Evolutionary conservation across 2,797 vertebrate species (phyloP), one percentile per base, ranked within the genome.

Genomic region (Tragopan temminckii): DNA sequence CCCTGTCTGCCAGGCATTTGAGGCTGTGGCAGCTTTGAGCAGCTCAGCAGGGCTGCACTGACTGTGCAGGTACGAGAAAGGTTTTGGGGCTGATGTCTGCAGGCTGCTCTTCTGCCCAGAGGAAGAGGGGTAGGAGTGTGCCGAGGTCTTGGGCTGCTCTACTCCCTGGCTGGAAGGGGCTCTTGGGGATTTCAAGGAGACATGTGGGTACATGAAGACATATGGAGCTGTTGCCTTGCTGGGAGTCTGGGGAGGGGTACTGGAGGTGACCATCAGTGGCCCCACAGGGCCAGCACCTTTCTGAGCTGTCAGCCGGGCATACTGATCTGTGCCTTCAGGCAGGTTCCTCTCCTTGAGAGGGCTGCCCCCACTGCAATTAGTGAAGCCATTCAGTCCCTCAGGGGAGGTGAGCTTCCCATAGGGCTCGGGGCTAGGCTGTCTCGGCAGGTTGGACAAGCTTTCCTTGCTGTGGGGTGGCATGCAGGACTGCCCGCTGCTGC

Each of bases 291-390:
- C 91, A 0, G 69, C 24, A 48, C 93, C 92, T 71, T 96, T 96
- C 83, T 95, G 94, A 67, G 55, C 79, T 5, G 4, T 3, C 0
- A 95, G 90, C 50, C 93, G 66, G n/a, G 97, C 55, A 7, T 96
- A 94, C 74, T 98, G 98, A 61, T 98, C 98, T 0, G 97, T 98
- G 85, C 99, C 99, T 90, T 99, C 99, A 0, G 99, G 98, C 66
- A 99, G 96, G 96, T 99, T 99, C 85, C 99, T 98, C 86, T 99
- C 99, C 91, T 97, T 98, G 23, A 97, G 96, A 0, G 97, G 97
- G 70, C 98, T 97, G 80, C 94, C 74, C 21, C 52, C 38, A 0
- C 82, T 1, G 0, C 91, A 42, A 0, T 66, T 91, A 79, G 78
- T 20, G 14, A 38, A 91, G 82, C 95, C 71, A 0, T 96, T 96